These are phyloP conservation scores for Dyspetes luteomarginatus DNA, from an alignment of 2,888 invertebrate species.

Conservation along the genomic window DNA sequence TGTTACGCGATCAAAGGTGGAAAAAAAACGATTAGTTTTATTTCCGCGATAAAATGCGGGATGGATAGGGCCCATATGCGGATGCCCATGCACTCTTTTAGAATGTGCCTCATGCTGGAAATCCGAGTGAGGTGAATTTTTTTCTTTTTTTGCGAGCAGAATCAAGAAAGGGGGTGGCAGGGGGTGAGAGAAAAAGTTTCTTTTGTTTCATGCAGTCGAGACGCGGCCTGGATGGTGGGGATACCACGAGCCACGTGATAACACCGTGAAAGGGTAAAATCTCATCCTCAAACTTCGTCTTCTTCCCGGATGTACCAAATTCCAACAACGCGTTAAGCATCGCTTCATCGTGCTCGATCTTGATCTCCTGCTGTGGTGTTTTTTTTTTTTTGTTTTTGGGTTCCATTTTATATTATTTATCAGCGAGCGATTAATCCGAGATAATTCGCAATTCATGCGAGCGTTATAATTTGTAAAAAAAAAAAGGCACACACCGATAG, in stretches of 20 bases:
- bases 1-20: slow-evolving; percentile 12
- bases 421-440: background rate
- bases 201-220: slow-evolving; percentile 67
- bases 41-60: background rate
- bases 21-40: background rate
- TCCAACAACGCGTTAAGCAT: slow-evolving; percentile 74
- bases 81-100: slow-evolving; percentile 41
- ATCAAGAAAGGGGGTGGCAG: background rate
- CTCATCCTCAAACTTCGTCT: slow-evolving; percentile 74
- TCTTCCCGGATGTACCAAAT: slow-evolving; percentile 70
- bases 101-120: slow-evolving; percentile 48
- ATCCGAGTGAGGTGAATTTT: background rate
- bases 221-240: slow-evolving; percentile 68
- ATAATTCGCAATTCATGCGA: background rate
- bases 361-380: slow-evolving; percentile 74
- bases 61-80: background rate
- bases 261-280: slow-evolving; percentile 71
- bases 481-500: slow-evolving; percentile 24
- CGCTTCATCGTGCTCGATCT: slow-evolving; percentile 67
- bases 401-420: slow-evolving; percentile 35
- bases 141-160: slow-evolving; percentile 13
- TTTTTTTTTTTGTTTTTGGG: too few species aligned
- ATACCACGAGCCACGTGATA: slow-evolving; percentile 74
- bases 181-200: background rate
- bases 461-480: background rate